These are phyloP conservation scores for Novumbra hubbsi DNA, from an alignment of 2,797 vertebrate genomes.

Conservation along the genomic window DNA sequence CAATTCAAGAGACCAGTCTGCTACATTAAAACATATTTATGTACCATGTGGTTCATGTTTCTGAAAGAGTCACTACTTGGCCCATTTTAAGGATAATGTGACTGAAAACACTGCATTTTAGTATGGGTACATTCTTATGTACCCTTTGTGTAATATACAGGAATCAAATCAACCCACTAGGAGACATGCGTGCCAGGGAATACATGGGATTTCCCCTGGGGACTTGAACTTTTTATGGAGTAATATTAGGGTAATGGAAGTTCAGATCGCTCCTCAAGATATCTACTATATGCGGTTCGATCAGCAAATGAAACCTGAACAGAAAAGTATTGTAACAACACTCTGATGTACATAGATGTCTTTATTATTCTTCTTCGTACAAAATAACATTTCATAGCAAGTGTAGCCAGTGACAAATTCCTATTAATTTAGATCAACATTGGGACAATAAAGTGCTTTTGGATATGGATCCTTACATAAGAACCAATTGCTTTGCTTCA, in stretches of 20 bases:
- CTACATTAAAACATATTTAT: slow-evolving; percentile 15
- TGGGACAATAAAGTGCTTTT: slow-evolving; percentile 2
- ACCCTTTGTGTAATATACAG: too few species aligned
- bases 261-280: not conserved
- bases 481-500: not conserved
- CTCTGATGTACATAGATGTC: not conserved
- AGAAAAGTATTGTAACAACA: not conserved
- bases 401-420: not conserved
- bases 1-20: not conserved
- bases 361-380: slow-evolving; percentile 6
- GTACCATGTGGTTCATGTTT: not conserved
- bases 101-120: not conserved
- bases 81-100: not conserved
- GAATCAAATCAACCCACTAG: too few species aligned
- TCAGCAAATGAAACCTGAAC: not conserved
- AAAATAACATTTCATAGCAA: slow-evolving; percentile 11
- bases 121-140: too few species aligned
- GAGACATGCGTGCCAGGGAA: too few species aligned
- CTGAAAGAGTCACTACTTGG: not conserved
- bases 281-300: not conserved
- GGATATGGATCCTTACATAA: not conserved
- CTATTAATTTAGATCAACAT: not conserved
- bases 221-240: too few species aligned
- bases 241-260: too few species aligned
- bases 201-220: too few species aligned